Evolutionary conservation across 2,113 vertebrate genomes (phyloP), one percentile per base, ranked within the genome.

Genomic region (Mastomys natalensis): DNA sequence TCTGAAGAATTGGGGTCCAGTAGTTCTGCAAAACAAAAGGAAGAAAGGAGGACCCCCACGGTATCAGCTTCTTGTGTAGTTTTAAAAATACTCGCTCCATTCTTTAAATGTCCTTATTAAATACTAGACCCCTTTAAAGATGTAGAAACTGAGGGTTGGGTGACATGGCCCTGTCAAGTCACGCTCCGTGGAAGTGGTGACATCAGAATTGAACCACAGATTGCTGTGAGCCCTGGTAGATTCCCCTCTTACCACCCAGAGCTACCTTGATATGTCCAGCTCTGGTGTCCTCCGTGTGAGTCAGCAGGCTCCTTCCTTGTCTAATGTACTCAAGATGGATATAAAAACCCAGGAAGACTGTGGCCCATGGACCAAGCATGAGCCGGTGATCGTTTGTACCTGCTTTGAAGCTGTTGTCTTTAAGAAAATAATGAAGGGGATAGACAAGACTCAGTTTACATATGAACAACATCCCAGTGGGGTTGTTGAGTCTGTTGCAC

Each of bases 381-480:
- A 62, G 45, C 58, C n/a, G 17, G 88, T 87, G 43, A 13, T 85
- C 74, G 58, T 45, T 70, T 93, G 64, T 94, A 12, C 85, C 94
- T 96, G 45, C 0, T 82, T 51, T 70, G 37, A 80, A 89, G 24
- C 77, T 48, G 40, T 62, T 93, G 97, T 62, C 37, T 96, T 77
- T 34, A 60, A 51, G 70, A 97, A 87, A 78, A 95, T 85, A 87
- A 70, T 64, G 87, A 93, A 87, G 89, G 95, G 73, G 22, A 43
- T 91, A 91, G 48, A 70, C 43, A 84, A 66, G 89, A 45, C 78
- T 81, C 43, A 73, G 78, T 97, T 97, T 88, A 89, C 87, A 53
- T 45, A 29, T 53, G 1, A 5, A 62, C 24, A 88, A 51, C 81
- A 77, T 84, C 84, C 72, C 92, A 51, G 84, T 48, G 94, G 94